Base-by-base conservation (phyloP, 1,140 invertebrate genomes). In the Diabrotica undecimpunctata region DNA sequence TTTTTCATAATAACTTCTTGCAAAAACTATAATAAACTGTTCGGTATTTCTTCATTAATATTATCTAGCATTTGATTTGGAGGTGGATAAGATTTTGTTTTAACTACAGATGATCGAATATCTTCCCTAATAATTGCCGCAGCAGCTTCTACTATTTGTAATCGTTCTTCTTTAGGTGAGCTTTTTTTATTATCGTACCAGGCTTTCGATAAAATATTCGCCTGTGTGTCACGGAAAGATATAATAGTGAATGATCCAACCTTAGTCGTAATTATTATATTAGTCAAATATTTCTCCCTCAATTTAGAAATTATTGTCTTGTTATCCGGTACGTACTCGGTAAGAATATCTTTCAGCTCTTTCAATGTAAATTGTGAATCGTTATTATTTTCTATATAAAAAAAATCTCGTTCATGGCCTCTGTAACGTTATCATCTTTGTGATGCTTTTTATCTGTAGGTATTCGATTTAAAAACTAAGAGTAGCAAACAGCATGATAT, bases 331-430 rank as follows among this genome's bases (percentile, higher is more conserved):
- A 76, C 64, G 65, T 75, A 74, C 51, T 73, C 70, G 50, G 68
- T 75, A 66, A 64, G 61, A 64, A 77, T 67, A 72, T 75, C 69
- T 72, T 75, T 77, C 39, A 77, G 70, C 62, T 79, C 73, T 66
- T 66, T 69, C 38, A 74, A 53, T 66, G 64, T 68, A 52, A 70
- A 70, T 66, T 72, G 61, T 57, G 56, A 71, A 62, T 70, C 74
- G 57, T 69, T 70, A 72, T 76, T 70, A 74, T 77, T 75, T 73
- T 77, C 75, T 67, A 76, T 75, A 61, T 75, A 77, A 72, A 54
- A 70, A 75, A 76, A 71, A 77, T 76, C 61, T 75, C 65, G 54
- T 72, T 63, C 72, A 75, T 78, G 70, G 72, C 75, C 59, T 72
- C 38, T 68, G 69, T 71, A 62, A 74, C 69, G 71, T 73, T 67